Evolutionary conservation across 2,797 vertebrate genomes (phyloP).

Genomic region (Odontamblyopus rebecca): DNA sequence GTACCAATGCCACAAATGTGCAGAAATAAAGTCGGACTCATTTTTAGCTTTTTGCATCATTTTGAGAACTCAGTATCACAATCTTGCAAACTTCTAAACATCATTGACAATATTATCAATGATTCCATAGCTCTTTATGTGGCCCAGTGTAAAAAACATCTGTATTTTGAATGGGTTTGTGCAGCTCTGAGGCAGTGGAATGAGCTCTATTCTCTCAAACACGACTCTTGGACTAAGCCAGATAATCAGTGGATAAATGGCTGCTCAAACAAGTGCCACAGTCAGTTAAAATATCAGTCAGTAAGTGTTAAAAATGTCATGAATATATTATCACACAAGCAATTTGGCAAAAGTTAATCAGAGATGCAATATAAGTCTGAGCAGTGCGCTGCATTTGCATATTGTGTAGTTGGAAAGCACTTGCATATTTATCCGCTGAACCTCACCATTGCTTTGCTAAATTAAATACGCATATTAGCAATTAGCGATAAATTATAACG

Average conservation of each 20-base stretch:
- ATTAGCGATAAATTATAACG: not conserved
- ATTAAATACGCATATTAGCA: no score
- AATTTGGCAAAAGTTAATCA: not conserved
- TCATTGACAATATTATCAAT: no score
- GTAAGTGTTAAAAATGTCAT: constrained; percentile 1
- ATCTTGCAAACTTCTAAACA: no score
- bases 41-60: no score
- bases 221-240: not conserved
- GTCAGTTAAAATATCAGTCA: not conserved
- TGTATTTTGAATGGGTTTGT: not conserved
- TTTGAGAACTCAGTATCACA: no score
- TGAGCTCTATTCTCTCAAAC: not conserved
- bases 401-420: no score
- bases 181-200: not conserved
- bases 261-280: not conserved
- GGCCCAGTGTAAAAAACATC: no score
- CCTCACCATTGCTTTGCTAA: not conserved
- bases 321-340: not conserved
- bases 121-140: no score
- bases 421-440: not conserved
- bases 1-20: no score
- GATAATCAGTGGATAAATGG: not conserved
- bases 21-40: no score
- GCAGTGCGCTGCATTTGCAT: not conserved
- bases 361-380: not conserved